These are phyloP conservation scores for Oscheius sp. DNA, from an alignment of 2,888 invertebrate species.

Conservation along the genomic window DNA sequence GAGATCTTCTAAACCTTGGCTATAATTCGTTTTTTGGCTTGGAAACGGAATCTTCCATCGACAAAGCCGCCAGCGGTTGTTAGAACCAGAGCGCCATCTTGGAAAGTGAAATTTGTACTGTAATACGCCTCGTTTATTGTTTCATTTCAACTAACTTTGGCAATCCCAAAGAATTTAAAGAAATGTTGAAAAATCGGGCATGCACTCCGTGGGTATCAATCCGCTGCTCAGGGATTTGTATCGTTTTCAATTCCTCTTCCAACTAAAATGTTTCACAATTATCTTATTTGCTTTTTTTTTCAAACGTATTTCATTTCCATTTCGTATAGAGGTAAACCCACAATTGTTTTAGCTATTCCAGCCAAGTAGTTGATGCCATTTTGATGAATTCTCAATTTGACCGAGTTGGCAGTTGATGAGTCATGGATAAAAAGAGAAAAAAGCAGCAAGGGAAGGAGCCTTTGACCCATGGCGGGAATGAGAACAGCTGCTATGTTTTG, in stretches of 20 bases:
- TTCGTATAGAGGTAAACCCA: neutral
- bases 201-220: neutral
- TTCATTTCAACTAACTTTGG: neutral
- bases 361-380: slow-evolving; percentile 12
- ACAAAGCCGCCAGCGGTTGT: slow-evolving; percentile 4
- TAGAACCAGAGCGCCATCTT: slow-evolving; percentile 3
- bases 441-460: neutral
- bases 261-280: neutral
- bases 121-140: neutral
- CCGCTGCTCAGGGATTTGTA: neutral
- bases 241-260: neutral
- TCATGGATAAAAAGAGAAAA: neutral
- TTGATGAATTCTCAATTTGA: neutral
- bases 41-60: neutral
- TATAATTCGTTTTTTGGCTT: neutral
- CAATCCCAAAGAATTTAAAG: neutral
- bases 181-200: neutral
- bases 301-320: neutral
- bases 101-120: slow-evolving; percentile 4
- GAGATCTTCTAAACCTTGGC: neutral
- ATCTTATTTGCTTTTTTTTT: neutral
- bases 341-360: neutral
- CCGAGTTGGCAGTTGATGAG: neutral
- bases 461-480: neutral
- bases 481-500: neutral